phyloP scores from a whole-genome alignment of 2,888 invertebrate species.

The Temnothorax unifasciatus region DNA sequence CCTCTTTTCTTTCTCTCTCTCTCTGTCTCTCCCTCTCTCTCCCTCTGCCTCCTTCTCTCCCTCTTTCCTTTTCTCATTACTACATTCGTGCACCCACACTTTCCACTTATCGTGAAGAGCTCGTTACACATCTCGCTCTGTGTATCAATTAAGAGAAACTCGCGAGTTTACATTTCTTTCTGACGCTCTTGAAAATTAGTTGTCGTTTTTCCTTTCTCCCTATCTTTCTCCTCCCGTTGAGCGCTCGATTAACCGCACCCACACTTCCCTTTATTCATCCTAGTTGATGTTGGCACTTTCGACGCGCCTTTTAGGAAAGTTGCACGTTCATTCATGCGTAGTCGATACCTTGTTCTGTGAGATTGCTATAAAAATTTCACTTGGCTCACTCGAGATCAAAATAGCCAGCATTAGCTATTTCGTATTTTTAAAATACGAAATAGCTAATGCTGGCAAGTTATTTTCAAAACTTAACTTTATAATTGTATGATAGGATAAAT shows the following conservation, averaged over 20 bases:
- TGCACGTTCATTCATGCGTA: constrained; percentile 42
- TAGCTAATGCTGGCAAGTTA: too few relatives aligned
- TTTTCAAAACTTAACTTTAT: not conserved
- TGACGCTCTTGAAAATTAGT: constrained; percentile 34
- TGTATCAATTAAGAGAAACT: constrained; percentile 47
- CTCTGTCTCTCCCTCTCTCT: constrained; percentile 47
- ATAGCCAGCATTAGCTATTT: not conserved
- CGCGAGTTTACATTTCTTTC: not conserved
- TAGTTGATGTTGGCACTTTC: constrained; percentile 11
- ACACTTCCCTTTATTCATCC: constrained; percentile 53
- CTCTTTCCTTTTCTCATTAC: constrained; percentile 50
- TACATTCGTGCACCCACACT: constrained; percentile 61
- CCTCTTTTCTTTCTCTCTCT: constrained; percentile 68
- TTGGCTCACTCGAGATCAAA: not conserved
- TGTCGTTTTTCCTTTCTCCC: constrained; percentile 37
- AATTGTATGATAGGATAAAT: not conserved
- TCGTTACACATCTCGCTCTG: constrained; percentile 30
- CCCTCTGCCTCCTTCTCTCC: constrained; percentile 22
- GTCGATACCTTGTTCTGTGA: not conserved
- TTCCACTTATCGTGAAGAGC: constrained; percentile 29
- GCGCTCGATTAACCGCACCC: constrained; percentile 65
- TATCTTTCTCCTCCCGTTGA: not conserved
- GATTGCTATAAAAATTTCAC: constrained; percentile 26
- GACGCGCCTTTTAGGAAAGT: constrained; percentile 41
- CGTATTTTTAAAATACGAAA: not conserved